These are phyloP conservation scores for Pachypanchax playfairii DNA, from an alignment of 2,113 vertebrate genomes.

Conservation along the genomic window DNA sequence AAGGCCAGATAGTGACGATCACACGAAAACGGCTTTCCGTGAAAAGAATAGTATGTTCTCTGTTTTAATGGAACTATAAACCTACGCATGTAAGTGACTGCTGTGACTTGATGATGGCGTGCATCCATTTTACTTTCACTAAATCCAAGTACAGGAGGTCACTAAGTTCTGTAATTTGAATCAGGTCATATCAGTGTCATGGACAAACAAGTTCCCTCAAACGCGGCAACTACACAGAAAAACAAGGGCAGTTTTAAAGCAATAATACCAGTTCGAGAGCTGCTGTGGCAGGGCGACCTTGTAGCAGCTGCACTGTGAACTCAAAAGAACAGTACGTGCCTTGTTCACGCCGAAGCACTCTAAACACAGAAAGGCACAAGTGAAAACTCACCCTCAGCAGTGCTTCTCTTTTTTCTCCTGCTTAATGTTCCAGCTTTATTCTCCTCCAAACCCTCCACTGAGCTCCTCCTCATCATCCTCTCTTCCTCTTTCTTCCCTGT, in stretches of 20 bases:
- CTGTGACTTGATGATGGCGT: conserved; percentile 10
- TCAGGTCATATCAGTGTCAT: conserved; percentile 49
- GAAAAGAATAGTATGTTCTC: background rate
- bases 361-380: conserved; percentile 11
- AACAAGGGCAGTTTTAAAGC: conserved; percentile 39
- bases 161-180: conserved; percentile 55
- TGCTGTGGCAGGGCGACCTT: conserved; percentile 45
- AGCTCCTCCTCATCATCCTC: conserved; percentile 66
- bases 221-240: conserved; percentile 20
- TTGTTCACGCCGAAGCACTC: conserved; percentile 31
- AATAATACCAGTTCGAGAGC: conserved; percentile 50
- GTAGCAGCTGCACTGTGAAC: conserved; percentile 36
- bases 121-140: conserved; percentile 14
- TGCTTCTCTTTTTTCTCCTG: conserved; percentile 74
- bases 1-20: conserved; percentile 7
- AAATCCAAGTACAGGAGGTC: conserved; percentile 26
- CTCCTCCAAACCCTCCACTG: conserved; percentile 66
- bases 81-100: no score
- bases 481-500: conserved; percentile 83
- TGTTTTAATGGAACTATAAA: no score
- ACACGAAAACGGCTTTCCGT: conserved; percentile 1
- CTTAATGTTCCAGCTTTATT: conserved; percentile 55
- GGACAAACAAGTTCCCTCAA: conserved; percentile 57
- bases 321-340: conserved; percentile 41
- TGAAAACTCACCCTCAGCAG: conserved; percentile 70